phyloP scores from a whole-genome alignment of 1,140 invertebrate genomes.

The Kradibia gibbosae region DNA sequence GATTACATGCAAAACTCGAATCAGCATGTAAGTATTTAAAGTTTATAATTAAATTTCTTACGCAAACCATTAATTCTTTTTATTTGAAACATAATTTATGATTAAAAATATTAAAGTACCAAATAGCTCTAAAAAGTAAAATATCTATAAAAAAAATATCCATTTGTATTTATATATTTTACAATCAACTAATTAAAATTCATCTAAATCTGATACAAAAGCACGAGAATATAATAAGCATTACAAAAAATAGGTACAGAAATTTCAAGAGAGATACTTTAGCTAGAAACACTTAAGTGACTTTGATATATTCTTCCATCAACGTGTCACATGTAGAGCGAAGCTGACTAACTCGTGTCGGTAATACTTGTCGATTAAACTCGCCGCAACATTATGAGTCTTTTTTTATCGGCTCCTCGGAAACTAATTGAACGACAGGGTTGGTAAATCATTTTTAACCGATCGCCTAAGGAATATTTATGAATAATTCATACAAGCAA shows the following conservation, averaged over 20 bases:
- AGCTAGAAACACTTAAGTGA: conserved; percentile 5
- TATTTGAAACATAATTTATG: background rate
- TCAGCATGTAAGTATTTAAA: background rate
- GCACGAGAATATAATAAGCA: background rate
- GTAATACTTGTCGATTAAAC: background rate
- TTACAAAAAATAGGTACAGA: background rate
- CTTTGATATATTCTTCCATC: conserved; percentile 2
- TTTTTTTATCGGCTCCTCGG: conserved; percentile 4
- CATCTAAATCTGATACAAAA: background rate
- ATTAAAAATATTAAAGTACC: background rate
- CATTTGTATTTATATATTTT: background rate
- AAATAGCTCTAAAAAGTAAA: background rate
- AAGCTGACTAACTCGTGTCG: conserved; percentile 17
- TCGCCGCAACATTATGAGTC: background rate
- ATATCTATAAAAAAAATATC: background rate
- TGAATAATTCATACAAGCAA: conserved; percentile 24
- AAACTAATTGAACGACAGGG: conserved; percentile 24
- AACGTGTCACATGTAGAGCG: conserved; percentile 7
- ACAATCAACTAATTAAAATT: background rate
- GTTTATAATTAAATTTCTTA: background rate
- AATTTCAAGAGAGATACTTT: background rate
- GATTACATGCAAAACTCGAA: background rate
- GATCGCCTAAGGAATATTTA: conserved; percentile 14
- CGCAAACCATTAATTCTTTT: background rate
- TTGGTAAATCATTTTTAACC: conserved; percentile 27